phyloP scores from a whole-genome alignment of 2,113 vertebrate genomes.

The Sceloporus undulatus region DNA sequence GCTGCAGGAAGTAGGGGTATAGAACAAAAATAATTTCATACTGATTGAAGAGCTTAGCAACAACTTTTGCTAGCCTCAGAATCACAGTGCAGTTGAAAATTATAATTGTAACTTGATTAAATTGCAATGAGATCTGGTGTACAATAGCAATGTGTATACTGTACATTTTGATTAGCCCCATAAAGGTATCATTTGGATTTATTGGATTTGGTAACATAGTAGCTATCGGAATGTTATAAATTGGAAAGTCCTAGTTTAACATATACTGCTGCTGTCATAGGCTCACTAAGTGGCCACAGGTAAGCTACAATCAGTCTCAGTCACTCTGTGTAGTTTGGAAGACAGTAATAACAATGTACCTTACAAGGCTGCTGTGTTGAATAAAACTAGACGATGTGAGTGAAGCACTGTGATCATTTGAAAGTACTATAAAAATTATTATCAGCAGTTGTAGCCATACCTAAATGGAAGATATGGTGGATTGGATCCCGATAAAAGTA shows the following conservation, averaged over 20 bases:
- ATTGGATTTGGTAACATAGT: too few species aligned
- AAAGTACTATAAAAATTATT: constrained; percentile 9
- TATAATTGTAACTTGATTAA: not conserved
- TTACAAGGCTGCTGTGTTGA: not conserved
- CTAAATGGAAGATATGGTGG: constrained; percentile 96
- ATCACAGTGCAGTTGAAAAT: not conserved
- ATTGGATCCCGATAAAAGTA: constrained; percentile 89
- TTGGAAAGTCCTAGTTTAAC: not conserved
- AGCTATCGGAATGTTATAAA: not conserved
- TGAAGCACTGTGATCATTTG: not conserved
- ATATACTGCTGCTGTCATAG: not conserved
- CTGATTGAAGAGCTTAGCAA: not conserved
- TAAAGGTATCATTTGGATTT: too few species aligned
- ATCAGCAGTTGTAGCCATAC: constrained; percentile 72
- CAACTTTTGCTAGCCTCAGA: not conserved
- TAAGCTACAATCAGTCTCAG: not conserved
- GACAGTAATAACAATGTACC: not conserved
- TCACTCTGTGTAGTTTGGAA: not conserved
- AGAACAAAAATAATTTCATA: not conserved
- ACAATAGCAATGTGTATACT: too few species aligned
- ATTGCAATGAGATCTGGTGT: not conserved
- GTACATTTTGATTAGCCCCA: too few species aligned
- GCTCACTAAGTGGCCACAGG: not conserved
- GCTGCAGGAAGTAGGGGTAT: not conserved
- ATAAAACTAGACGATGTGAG: not conserved